phyloP scores from a whole-genome alignment of 1,140 invertebrate species.

The Sitophilus oryzae region DNA sequence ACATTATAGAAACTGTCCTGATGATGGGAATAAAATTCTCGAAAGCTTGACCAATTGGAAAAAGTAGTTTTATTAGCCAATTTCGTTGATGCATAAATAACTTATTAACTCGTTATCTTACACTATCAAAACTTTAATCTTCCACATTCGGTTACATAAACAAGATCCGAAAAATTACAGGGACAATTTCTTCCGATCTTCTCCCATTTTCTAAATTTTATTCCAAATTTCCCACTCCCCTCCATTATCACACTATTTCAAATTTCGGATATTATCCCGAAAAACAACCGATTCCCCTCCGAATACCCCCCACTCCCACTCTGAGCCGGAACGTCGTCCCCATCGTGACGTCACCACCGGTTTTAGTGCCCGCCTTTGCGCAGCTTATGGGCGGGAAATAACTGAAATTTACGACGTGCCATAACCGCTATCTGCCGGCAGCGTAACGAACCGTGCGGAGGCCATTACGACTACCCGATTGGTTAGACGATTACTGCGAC shows the following conservation, averaged over 20 bases:
- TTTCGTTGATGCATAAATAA: no score
- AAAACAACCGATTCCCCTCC: conserved; percentile 10
- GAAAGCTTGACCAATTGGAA: no score
- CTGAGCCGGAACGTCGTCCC: no score
- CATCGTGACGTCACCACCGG: conserved; percentile 28
- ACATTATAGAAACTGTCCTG: no score
- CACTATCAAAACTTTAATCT: no score
- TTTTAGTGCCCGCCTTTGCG: conserved; percentile 37
- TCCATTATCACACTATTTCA: conserved; percentile 21
- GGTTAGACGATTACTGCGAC: conserved; percentile 32
- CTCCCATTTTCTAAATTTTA: no score
- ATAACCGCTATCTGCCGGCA: conserved; percentile 46
- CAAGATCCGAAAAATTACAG: conserved; percentile 13
- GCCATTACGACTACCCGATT: conserved; percentile 45
- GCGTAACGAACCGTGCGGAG: conserved; percentile 44
- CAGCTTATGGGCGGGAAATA: conserved; percentile 43
- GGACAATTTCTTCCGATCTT: conserved; percentile 16
- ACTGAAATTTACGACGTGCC: conserved; percentile 46
- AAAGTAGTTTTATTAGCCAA: no score
- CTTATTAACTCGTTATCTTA: no score
- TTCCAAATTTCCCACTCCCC: conserved; percentile 8
- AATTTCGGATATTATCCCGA: conserved; percentile 22
- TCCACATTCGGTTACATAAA: no score
- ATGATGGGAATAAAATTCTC: no score
- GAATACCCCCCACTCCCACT: no score